These are phyloP conservation scores for Meloidogyne floridensis DNA, from an alignment of 1,140 invertebrate genomes.

Conservation along the genomic window DNA sequence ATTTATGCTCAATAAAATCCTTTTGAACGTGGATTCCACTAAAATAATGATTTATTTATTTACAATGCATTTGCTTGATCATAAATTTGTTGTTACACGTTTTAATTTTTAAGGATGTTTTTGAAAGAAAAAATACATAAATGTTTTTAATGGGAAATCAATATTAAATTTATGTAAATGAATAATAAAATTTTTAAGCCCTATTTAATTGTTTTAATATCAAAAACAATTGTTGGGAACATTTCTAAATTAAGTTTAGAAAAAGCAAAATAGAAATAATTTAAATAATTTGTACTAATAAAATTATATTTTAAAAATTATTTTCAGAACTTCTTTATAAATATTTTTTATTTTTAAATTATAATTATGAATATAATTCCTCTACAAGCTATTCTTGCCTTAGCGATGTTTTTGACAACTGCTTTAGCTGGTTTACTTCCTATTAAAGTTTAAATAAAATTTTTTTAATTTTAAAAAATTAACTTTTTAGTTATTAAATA, in stretches of 20 bases:
- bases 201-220: neutral
- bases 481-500: neutral
- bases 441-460: constrained; percentile 48
- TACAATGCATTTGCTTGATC: neutral
- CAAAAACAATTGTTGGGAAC: neutral
- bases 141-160: no score
- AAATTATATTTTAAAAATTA: neutral
- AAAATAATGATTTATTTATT: constrained; percentile 1
- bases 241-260: neutral
- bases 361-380: constrained; percentile 45
- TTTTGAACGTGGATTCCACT: neutral
- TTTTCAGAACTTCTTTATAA: neutral
- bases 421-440: constrained; percentile 58
- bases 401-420: constrained; percentile 57
- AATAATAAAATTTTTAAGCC: neutral
- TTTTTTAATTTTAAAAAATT: neutral
- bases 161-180: neutral
- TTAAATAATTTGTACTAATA: no score
- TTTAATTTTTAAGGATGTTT: no score
- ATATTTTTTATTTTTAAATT: neutral
- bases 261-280: no score
- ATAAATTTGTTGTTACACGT: no score
- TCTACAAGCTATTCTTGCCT: constrained; percentile 51
- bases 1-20: neutral
- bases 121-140: no score